These are phyloP conservation scores for Bombus waltoni DNA, from an alignment of 1,140 invertebrate species.

Conservation along the genomic window DNA sequence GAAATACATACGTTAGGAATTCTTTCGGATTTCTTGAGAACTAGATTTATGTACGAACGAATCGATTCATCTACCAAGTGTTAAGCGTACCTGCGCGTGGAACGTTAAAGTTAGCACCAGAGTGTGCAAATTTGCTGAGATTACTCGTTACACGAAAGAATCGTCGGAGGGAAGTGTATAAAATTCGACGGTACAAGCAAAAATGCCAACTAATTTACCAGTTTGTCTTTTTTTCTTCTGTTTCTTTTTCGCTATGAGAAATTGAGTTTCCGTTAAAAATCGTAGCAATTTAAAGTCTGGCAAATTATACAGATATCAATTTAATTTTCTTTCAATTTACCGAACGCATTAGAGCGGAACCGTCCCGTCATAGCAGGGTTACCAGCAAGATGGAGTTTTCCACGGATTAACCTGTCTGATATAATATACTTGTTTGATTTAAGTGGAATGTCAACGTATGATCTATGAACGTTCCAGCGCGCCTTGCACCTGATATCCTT, in stretches of 20 bases:
- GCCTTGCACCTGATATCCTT: background rate
- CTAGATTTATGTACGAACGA: no score
- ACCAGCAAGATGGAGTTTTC: background rate
- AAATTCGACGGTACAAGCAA: background rate
- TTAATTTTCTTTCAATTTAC: background rate
- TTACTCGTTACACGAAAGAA: no score
- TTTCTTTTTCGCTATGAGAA: background rate
- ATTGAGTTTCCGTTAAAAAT: background rate
- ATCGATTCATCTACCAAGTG: no score
- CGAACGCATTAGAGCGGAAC: background rate
- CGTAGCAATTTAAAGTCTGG: background rate
- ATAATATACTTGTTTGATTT: constrained; percentile 8
- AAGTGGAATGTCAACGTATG: background rate
- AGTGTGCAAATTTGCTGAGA: background rate
- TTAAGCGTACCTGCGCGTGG: no score
- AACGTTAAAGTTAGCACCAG: background rate
- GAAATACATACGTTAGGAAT: no score
- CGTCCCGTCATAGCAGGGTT: background rate
- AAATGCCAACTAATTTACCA: no score
- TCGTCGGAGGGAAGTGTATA: no score
- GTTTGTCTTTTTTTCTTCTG: no score
- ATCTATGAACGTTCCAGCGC: background rate
- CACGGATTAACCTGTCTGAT: background rate
- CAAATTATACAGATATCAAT: background rate
- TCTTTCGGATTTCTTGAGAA: no score